These are phyloP conservation scores for Mactra quadrangularis DNA, from an alignment of 1,140 invertebrate species.

Conservation along the genomic window DNA sequence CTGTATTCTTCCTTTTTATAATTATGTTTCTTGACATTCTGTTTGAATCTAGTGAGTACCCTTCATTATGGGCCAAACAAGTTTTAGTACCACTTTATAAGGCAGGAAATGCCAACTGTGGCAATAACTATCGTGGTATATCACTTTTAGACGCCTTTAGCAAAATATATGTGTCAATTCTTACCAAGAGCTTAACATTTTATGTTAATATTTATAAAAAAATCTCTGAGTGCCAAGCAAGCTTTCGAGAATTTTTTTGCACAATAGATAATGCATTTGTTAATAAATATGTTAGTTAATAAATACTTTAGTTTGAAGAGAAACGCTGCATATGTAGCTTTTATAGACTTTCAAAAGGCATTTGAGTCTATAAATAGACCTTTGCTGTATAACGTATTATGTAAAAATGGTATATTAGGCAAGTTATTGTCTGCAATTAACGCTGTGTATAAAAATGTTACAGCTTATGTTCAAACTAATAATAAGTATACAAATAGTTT, in stretches of 20 bases:
- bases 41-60: not conserved
- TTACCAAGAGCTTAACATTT: slow-evolving; percentile 10
- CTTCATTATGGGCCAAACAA: not conserved
- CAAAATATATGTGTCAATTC: slow-evolving; percentile 21
- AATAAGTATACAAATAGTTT: slow-evolving; percentile 8
- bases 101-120: slow-evolving; percentile 1
- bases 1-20: not conserved
- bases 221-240: slow-evolving; percentile 16
- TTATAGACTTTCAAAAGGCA: slow-evolving; percentile 57
- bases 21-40: not conserved
- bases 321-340: slow-evolving; percentile 13
- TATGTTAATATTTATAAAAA: slow-evolving; percentile 17
- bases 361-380: slow-evolving; percentile 36
- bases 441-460: slow-evolving; percentile 34
- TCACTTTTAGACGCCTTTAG: slow-evolving; percentile 19
- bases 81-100: slow-evolving; percentile 20
- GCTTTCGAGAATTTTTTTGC: slow-evolving; percentile 42
- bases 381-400: slow-evolving; percentile 13
- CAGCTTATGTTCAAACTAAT: slow-evolving; percentile 21
- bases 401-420: slow-evolving; percentile 13
- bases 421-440: slow-evolving; percentile 15
- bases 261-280: slow-evolving; percentile 57
- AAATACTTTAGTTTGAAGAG: slow-evolving; percentile 30
- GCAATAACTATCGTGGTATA: slow-evolving; percentile 45
- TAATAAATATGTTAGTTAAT: slow-evolving; percentile 27